Base-by-base conservation (phyloP, 2,113 vertebrate species). In the Callithrix jacchus region DNA sequence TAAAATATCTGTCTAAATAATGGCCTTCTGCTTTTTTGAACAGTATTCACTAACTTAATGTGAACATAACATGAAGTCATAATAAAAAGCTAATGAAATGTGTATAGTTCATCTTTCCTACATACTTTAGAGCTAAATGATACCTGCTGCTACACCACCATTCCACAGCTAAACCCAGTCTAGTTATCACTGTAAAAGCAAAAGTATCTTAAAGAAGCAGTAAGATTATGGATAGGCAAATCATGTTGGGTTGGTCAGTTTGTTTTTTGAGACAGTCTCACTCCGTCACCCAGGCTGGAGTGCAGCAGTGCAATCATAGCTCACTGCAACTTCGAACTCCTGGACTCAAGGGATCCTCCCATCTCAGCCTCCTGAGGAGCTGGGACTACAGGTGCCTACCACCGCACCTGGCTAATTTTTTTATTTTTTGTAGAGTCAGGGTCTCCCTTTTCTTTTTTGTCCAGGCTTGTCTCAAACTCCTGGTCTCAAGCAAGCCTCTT, bases 41-140 rank as follows among this genome's bases (percentile, higher is more conserved):
- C 4, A 71, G 13, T 93, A 79, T 21, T 61, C 45, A 45, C 77
- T 92, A 40, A 89, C n/a, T 96, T 86, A 83, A 89, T 47, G 42
- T 71, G 25, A 94, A 49, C 52, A 82, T 58, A 91, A 91, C 32
- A 56, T 74, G 37, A 94, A 92, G 4, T 61, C 25, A 52, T 82
- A 76, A 74, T 13, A 92, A 54, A 71, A 94, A 45, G 21, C 45
- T 27, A 93, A 40, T 58, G 20, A 93, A 45, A 30, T 84, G 16
- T 95, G 47, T 23, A 80, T n/a, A 92, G 74, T 83, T 95, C 40
- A 70, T 13, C 76, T 91, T 77, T 88, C 86, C 86, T 47, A 80
- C 5, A 86, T n/a, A 92, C 82, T 88, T 87, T 14, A 40, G 37
- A 89, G 25, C 89, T 47, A 94, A 95, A 94, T 61, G 20, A 47